Base-by-base conservation (phyloP, 2,113 vertebrate species). In the Brachyistius frenatus region DNA sequence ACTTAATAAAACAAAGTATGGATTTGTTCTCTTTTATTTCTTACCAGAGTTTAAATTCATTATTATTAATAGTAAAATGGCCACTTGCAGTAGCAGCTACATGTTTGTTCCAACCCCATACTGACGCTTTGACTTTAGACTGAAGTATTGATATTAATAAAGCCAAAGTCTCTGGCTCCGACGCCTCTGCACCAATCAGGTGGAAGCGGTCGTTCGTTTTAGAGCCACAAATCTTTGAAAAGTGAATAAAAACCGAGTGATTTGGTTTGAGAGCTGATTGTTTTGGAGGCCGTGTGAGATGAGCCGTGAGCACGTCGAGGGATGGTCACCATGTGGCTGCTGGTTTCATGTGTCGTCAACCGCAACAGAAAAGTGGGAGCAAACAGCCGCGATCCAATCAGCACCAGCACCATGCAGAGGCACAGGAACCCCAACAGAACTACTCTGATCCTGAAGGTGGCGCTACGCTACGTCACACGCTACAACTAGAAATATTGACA, bases 341-440 rank as follows among this genome's bases (percentile, higher is more conserved):
- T 96, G 96, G 95, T 96, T 96, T 97, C 98, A 99, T 99, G 98
- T 99, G 98, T 98, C 98, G 98, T 99, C 98, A 99, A 99, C 98
- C 98, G 98, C 98, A 99, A 99, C 98, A 99, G 98, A 99, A 99
- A 99, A 99, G 98, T 99, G 98, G 98, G 97, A 97, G 97, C 98
- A 99, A 99, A 99, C 98, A 99, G 97, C 96, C 96, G 91, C 98
- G 97, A 98, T 98, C 96, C 98, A 99, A 95, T 93, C 83, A 96
- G 97, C 97, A 98, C 95, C 89, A 96, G 96, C 95, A 96, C 96
- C 98, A 53, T 95, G 95, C 97, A 99, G 97, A 93, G 96, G 96
- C 96, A 95, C 94, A 87, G 95, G 92, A 96, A 95, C 96, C 97
- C 96, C 91, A 81, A 80, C 52, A 67, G 14, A 1, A 8, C 41